Conservation (phyloP, 2,888 invertebrate species). For the Lamellibrachia columna region DNA sequence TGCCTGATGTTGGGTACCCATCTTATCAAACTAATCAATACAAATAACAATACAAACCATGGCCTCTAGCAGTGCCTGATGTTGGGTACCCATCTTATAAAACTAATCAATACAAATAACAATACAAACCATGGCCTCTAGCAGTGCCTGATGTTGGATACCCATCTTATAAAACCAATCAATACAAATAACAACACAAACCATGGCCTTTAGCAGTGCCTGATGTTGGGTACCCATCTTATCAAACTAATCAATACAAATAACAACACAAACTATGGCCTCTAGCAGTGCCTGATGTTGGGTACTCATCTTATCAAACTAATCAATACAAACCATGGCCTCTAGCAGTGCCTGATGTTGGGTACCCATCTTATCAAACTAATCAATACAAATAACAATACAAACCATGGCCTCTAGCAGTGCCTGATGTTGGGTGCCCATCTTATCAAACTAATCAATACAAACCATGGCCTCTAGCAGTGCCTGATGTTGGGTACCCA, state of each 20-base stretch:
- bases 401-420: slow-evolving; percentile 85
- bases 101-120: too few relatives aligned
- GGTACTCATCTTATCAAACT: slow-evolving; percentile 88
- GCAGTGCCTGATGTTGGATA: slow-evolving; percentile 68
- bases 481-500: slow-evolving; percentile 77
- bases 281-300: slow-evolving; percentile 72
- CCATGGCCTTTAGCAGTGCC: slow-evolving; percentile 89
- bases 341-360: slow-evolving; percentile 87
- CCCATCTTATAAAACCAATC: neutral
- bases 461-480: neutral
- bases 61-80: too few relatives aligned
- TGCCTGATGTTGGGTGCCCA: slow-evolving; percentile 81
- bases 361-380: slow-evolving; percentile 88
- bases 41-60: too few relatives aligned
- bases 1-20: too few relatives aligned
- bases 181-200: slow-evolving; percentile 35
- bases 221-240: slow-evolving; percentile 75
- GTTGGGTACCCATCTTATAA: too few relatives aligned
- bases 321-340: slow-evolving; percentile 92
- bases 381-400: slow-evolving; percentile 79
- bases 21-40: too few relatives aligned
- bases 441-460: neutral
- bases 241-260: neutral
- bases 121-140: slow-evolving; percentile 82
- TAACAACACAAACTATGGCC: neutral